phyloP scores from a whole-genome alignment of 2,888 invertebrate genomes.

The Tenthredo distinguenda region DNA sequence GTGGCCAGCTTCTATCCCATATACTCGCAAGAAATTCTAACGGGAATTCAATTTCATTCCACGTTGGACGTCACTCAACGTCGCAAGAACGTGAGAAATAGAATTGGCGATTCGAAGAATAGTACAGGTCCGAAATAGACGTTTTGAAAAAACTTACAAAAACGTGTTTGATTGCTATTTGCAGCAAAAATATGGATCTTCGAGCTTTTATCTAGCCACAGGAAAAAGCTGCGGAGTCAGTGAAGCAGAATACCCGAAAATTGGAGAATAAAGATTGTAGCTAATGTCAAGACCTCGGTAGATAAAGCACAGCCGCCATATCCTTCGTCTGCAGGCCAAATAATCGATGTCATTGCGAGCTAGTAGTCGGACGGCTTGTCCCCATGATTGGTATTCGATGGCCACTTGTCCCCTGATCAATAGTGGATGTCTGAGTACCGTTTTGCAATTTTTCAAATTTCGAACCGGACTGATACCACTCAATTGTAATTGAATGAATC shows the following conservation, averaged over 20 bases:
- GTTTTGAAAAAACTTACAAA: neutral
- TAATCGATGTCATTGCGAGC: neutral
- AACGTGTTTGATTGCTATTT: neutral
- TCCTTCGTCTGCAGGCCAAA: conserved; percentile 2
- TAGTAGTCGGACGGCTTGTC: neutral
- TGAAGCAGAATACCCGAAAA: neutral
- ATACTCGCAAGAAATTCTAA: conserved; percentile 6
- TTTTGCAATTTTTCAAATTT: neutral
- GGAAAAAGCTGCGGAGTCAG: neutral
- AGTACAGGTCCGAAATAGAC: neutral
- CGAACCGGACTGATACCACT: neutral
- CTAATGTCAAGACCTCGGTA: neutral
- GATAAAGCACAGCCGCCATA: neutral
- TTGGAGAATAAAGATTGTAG: neutral
- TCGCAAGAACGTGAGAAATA: neutral
- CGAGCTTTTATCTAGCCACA: neutral
- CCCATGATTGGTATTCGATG: neutral
- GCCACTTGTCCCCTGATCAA: neutral
- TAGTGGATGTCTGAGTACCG: conserved; percentile 2
- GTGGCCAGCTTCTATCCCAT: neutral
- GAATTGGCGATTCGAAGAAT: neutral
- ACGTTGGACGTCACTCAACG: conserved; percentile 15
- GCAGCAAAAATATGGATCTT: neutral
- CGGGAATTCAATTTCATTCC: conserved; percentile 30
- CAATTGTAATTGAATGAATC: neutral